phyloP scores from a whole-genome alignment of 2,797 vertebrate genomes.

The Dicrostonyx torquatus region DNA sequence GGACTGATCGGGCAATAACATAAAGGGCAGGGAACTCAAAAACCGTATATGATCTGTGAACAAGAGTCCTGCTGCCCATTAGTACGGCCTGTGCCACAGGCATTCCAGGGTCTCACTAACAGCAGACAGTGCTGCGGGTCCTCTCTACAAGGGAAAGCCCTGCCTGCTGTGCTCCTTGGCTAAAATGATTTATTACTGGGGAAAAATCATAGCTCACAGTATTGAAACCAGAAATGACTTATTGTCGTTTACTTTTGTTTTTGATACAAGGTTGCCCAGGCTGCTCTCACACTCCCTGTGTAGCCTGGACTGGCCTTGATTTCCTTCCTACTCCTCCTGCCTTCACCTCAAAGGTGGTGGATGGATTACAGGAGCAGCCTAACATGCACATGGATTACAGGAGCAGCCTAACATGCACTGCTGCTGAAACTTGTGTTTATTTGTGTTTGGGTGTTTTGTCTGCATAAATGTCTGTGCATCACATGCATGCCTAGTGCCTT shows the following conservation, averaged over 20 bases:
- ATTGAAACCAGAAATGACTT: neutral
- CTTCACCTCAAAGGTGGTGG: neutral
- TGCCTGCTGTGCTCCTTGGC: neutral
- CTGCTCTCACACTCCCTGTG: neutral
- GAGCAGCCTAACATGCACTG: too few relatives aligned
- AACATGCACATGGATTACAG: neutral
- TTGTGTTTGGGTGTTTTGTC: neutral
- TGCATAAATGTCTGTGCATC: too few relatives aligned
- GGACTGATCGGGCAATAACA: neutral
- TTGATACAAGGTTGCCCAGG: neutral
- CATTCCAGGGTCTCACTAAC: neutral
- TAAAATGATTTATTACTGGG: conserved; percentile 3
- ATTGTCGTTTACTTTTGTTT: neutral
- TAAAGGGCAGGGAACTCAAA: neutral
- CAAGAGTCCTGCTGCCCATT: neutral
- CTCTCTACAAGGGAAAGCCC: neutral
- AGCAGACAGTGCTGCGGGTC: fast-evolving
- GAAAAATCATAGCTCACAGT: neutral
- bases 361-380: neutral
- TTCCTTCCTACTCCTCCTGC: neutral
- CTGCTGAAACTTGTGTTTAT: neutral
- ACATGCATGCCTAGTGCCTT: neutral
- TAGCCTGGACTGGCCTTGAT: neutral
- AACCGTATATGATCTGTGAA: neutral
- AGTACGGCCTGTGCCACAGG: fast-evolving